These are phyloP conservation scores for Scolopax mira DNA, from an alignment of 2,113 vertebrate genomes.

Conservation along the genomic window DNA sequence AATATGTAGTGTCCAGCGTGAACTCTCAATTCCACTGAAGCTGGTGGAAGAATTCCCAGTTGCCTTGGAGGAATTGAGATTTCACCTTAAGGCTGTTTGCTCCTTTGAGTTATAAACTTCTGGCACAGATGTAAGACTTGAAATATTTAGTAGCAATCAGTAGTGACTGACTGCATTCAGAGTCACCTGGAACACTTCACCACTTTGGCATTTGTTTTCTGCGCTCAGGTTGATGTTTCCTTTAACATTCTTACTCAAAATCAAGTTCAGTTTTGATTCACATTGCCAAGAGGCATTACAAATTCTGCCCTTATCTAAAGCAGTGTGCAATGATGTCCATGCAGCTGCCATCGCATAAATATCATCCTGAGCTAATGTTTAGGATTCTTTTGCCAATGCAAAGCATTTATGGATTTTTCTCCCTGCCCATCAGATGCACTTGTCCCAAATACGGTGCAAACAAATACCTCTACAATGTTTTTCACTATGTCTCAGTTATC, in stretches of 20 bases:
- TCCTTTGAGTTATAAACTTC: neutral
- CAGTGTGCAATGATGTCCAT: neutral
- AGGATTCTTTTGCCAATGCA: neutral
- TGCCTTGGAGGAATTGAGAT: neutral
- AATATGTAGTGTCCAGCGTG: too few species aligned
- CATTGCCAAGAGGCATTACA: accelerated
- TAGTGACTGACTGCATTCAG: neutral
- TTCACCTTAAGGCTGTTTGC: neutral
- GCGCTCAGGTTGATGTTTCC: neutral
- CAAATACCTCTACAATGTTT: neutral
- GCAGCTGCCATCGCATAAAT: too few species aligned
- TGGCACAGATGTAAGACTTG: neutral
- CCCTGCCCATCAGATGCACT: neutral
- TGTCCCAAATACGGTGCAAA: neutral
- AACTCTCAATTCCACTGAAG: neutral
- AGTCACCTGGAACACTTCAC: neutral
- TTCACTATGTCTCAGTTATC: neutral
- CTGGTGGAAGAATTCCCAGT: neutral
- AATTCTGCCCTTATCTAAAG: neutral
- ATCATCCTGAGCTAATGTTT: neutral
- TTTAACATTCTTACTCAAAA: neutral
- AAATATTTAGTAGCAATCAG: neutral
- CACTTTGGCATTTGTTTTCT: neutral
- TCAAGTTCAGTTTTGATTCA: neutral
- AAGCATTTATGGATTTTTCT: neutral